phyloP scores from a whole-genome alignment of 2,888 invertebrate genomes.

The Caenorhabditis macrosperma region DNA sequence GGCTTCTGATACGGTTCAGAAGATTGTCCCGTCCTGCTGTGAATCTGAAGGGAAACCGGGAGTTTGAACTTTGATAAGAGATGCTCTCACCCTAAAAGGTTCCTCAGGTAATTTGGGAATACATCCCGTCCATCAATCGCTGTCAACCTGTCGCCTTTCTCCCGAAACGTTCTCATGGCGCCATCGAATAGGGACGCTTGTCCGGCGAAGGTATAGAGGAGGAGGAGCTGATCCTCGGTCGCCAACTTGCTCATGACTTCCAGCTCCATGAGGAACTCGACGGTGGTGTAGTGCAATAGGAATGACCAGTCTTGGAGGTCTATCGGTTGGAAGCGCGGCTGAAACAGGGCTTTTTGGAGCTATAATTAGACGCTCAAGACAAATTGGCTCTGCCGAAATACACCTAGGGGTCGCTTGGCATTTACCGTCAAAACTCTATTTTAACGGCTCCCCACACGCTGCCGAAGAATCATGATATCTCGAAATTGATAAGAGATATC shows the following conservation, averaged over 20 bases:
- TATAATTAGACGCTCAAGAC: neutral
- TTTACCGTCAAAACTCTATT: too few relatives aligned
- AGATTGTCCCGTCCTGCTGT: conserved; percentile 10
- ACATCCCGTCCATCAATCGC: conserved; percentile 34
- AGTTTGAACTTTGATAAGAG: neutral
- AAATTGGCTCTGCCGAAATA: too few relatives aligned
- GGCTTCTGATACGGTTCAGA: conserved; percentile 17
- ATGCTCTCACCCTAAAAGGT: neutral
- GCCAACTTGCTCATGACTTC: conserved; percentile 21
- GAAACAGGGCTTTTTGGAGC: neutral
- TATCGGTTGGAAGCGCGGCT: conserved; percentile 17
- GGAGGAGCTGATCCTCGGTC: conserved; percentile 13
- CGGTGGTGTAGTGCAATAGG: conserved; percentile 33
- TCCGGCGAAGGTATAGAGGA: conserved; percentile 1
- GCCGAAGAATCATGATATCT: too few relatives aligned
- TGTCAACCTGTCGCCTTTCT: conserved; percentile 16
- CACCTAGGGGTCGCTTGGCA: too few relatives aligned
- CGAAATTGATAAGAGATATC: too few relatives aligned
- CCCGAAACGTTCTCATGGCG: conserved; percentile 22
- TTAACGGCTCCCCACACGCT: too few relatives aligned
- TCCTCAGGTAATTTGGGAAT: conserved; percentile 26
- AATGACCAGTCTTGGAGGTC: conserved; percentile 33
- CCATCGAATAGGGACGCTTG: conserved; percentile 28
- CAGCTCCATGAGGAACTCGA: conserved; percentile 7
- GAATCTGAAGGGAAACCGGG: neutral